Conservation (phyloP, 1,140 invertebrate species). For the Drosophila auraria region DNA sequence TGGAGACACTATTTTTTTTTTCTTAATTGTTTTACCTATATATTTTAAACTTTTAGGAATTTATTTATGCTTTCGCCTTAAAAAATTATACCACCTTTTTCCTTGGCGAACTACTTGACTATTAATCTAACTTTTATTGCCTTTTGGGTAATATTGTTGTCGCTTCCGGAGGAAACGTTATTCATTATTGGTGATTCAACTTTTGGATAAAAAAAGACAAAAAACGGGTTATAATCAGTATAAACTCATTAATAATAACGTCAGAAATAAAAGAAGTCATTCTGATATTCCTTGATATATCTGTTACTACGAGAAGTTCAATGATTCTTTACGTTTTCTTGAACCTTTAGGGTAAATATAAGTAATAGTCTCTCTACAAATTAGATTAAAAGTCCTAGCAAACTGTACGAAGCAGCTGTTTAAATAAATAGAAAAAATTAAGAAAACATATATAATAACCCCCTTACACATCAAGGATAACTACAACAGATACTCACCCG, state of each 20-base stretch:
- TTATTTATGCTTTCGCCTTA: too few relatives aligned
- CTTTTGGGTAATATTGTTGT: too few relatives aligned
- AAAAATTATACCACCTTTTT: too few relatives aligned
- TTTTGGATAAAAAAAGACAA: neutral
- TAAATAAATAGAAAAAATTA: neutral
- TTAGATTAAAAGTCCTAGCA: neutral
- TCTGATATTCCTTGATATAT: neutral
- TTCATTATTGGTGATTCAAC: neutral
- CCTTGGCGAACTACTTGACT: too few relatives aligned
- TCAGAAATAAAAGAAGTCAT: neutral
- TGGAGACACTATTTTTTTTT: too few relatives aligned
- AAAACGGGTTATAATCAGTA: neutral
- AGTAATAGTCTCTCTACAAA: too few relatives aligned
- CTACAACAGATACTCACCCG: slow-evolving; percentile 14
- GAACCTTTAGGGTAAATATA: too few relatives aligned
- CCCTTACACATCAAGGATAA: too few relatives aligned
- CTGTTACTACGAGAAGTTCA: neutral
- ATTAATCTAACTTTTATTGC: neutral
- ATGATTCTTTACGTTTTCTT: neutral
- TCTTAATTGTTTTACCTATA: too few relatives aligned
- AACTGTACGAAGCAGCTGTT: neutral
- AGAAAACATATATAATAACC: too few relatives aligned
- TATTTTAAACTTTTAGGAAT: too few relatives aligned
- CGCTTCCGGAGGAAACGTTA: neutral
- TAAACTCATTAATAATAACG: neutral